Percentiles rank a stretch among this genome's conserved stretches.
phyloP scores from a whole-genome alignment of 2,797 vertebrate species.

The Pelochelys cantorii region DNA sequence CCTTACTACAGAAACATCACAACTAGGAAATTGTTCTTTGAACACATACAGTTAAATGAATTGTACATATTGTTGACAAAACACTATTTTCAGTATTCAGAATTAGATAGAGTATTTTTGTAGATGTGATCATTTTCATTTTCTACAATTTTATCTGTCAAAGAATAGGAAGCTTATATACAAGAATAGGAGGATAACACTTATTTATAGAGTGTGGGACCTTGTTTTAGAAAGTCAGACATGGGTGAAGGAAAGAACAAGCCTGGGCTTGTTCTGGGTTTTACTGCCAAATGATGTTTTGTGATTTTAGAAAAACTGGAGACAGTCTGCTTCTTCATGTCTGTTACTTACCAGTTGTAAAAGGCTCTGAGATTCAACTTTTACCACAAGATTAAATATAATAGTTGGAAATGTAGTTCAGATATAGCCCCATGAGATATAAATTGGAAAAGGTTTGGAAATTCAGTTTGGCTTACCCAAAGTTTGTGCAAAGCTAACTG shows the following conservation, averaged over 20 bases:
- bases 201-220: not conserved
- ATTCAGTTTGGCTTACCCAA: not conserved
- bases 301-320: not conserved
- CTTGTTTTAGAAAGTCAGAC: not conserved
- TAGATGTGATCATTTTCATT: fast-evolving
- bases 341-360: not conserved
- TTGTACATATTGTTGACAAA: not conserved
- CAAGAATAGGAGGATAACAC: not conserved
- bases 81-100: not conserved
- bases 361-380: not conserved
- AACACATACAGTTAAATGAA: not conserved
- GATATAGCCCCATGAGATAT: not conserved
- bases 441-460: not conserved
- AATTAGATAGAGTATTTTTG: not conserved
- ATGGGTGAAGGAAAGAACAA: not conserved
- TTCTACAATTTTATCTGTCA: no score
- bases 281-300: not conserved
- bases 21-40: not conserved
- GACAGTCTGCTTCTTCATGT: not conserved
- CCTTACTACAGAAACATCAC: not conserved
- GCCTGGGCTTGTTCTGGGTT: not conserved
- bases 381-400: not conserved
- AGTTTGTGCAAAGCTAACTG: not conserved
- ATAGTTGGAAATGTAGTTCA: not conserved
- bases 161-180: no score